These are phyloP conservation scores for Kryptolebias marmoratus DNA, from an alignment of 2,113 vertebrate species.

Conservation along the genomic window DNA sequence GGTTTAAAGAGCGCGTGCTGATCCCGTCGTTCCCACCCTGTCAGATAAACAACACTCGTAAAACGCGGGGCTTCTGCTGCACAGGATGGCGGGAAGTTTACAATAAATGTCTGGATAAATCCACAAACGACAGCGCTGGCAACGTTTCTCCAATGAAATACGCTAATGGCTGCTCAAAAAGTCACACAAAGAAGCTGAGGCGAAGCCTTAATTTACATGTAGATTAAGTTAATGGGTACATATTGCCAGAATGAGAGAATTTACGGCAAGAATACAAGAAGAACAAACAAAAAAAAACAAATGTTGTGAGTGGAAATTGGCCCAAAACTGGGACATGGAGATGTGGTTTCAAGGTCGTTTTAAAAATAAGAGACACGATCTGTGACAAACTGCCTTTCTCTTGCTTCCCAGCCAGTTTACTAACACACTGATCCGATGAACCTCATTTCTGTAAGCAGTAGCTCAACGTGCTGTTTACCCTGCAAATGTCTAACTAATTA, in stretches of 20 bases:
- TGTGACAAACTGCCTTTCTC: conserved; percentile 45
- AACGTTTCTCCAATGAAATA: conserved; percentile 69
- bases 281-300: not conserved
- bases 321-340: conserved; percentile 6
- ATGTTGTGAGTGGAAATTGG: conserved; percentile 4
- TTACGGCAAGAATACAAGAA: conserved; percentile 6
- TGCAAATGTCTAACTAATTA: conserved; percentile 70
- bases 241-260: conserved; percentile 26
- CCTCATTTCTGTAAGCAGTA: conserved; percentile 55
- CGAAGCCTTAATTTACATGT: conserved; percentile 45
- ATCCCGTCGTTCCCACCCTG: conserved; percentile 54
- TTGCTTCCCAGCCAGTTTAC: conserved; percentile 43
- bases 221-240: conserved; percentile 45
- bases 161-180: conserved; percentile 61
- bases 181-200: conserved; percentile 51
- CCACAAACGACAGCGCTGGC: conserved; percentile 59
- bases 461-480: conserved; percentile 62
- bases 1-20: conserved; percentile 44
- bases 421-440: conserved; percentile 51
- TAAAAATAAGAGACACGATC: conserved; percentile 14
- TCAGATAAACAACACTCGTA: conserved; percentile 72
- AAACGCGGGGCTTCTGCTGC: conserved; percentile 68
- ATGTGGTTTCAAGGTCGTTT: conserved; percentile 3
- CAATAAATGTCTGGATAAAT: conserved; percentile 77
- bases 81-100: conserved; percentile 70